phyloP scores from a whole-genome alignment of 2,113 vertebrate species.

The Nanger granti region DNA sequence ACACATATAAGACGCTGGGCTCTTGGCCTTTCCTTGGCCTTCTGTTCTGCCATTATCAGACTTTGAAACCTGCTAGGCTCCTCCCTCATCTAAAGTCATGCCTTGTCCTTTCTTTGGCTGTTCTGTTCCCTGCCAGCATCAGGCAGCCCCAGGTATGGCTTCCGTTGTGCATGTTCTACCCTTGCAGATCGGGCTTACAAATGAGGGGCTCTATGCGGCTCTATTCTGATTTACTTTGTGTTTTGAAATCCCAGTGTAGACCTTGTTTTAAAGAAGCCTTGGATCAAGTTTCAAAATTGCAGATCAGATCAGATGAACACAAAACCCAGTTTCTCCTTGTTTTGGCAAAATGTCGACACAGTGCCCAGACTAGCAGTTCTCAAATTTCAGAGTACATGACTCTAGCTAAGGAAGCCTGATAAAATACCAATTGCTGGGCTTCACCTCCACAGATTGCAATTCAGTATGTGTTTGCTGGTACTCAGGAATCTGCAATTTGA shows the following conservation, averaged over 20 bases:
- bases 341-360: not conserved
- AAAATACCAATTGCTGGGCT: not conserved
- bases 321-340: not conserved
- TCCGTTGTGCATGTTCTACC: not conserved
- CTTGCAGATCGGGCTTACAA: not conserved
- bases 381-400: not conserved
- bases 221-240: not conserved
- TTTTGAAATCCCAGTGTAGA: not conserved
- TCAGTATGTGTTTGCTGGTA: not conserved
- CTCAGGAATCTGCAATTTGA: not conserved
- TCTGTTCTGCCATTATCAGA: not conserved
- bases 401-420: not conserved
- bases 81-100: rapidly evolving
- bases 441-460: not conserved
- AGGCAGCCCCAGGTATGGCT: not conserved
- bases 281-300: not conserved
- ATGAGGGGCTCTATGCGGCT: not conserved
- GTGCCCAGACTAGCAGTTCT: not conserved
- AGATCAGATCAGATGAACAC: not conserved
- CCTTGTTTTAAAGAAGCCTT: not conserved
- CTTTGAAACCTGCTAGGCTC: not conserved
- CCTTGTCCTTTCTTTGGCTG: not conserved
- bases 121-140: not conserved
- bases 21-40: not conserved
- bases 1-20: not conserved